Percentiles rank a stretch among this genome's conserved stretches.
These are phyloP conservation scores for Bradypodion ventrale DNA, from an alignment of 2,797 vertebrate genomes.

Conservation along the genomic window DNA sequence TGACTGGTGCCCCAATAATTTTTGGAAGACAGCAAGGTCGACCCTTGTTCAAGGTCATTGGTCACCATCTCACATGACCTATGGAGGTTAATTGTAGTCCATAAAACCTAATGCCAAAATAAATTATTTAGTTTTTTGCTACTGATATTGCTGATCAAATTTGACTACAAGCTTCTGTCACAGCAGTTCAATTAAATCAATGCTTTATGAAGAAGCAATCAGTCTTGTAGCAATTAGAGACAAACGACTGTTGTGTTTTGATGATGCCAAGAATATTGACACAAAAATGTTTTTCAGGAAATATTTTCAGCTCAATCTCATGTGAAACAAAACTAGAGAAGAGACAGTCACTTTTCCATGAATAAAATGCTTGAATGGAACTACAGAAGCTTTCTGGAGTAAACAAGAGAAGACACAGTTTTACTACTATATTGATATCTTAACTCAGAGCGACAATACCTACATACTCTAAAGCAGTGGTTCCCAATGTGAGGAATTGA, in stretches of 20 bases:
- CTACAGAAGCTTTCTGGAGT: background rate
- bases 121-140: background rate
- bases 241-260: background rate
- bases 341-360: background rate
- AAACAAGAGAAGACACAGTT: background rate
- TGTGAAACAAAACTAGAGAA: background rate
- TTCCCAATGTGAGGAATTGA: too few relatives aligned
- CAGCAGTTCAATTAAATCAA: background rate
- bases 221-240: background rate
- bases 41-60: too few relatives aligned
- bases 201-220: background rate
- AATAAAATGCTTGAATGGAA: background rate
- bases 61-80: background rate
- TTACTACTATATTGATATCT: too few relatives aligned
- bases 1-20: too few relatives aligned
- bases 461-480: too few relatives aligned
- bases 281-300: background rate
- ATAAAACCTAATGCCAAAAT: background rate
- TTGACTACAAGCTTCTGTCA: background rate
- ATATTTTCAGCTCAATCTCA: background rate
- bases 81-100: background rate
- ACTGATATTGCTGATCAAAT: background rate
- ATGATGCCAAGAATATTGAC: background rate
- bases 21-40: too few relatives aligned
- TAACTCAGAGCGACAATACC: too few relatives aligned